Evolutionary conservation across 1,140 invertebrate genomes (phyloP).

Genomic region (Helicorthomorpha holstii): DNA sequence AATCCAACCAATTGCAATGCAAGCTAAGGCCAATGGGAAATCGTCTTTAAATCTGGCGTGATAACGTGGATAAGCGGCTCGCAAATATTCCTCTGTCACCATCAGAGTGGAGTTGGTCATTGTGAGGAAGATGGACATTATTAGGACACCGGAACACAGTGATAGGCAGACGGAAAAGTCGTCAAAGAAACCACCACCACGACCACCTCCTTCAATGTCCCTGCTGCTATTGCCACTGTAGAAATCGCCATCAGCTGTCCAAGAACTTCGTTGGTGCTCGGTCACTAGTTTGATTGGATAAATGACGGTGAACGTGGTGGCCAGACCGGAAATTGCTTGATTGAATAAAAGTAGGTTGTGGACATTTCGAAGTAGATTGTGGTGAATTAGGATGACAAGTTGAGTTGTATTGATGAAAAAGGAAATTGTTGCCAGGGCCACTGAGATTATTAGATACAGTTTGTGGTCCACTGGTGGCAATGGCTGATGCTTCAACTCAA

Average conservation of each 20-base stretch:
- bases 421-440: constrained; percentile 14
- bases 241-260: not conserved
- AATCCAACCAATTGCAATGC: constrained; percentile 11
- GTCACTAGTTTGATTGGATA: constrained; percentile 14
- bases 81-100: constrained; percentile 12
- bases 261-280: not conserved
- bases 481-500: too few relatives aligned
- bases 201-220: not conserved
- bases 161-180: constrained; percentile 12
- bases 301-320: constrained; percentile 12
- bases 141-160: constrained; percentile 10
- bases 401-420: constrained; percentile 14
- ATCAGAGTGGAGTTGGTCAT: constrained; percentile 12
- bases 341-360: constrained; percentile 10
- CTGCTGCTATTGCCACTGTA: too few relatives aligned
- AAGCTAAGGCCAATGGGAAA: constrained; percentile 1
- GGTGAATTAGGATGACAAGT: constrained; percentile 10
- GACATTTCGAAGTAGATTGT: constrained; percentile 9
- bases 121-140: constrained; percentile 9
- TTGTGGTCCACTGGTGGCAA: constrained; percentile 13
- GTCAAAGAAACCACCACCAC: constrained; percentile 9
- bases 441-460: constrained; percentile 13
- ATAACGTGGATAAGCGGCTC: constrained; percentile 8
- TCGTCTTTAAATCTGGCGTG: constrained; percentile 2
- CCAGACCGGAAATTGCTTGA: constrained; percentile 11